Evolutionary conservation across 92 coral and sea anemone genomes (phyloP), one percentile per base, ranked within the genome.

Genomic region (Chrysogorgia sp.): DNA sequence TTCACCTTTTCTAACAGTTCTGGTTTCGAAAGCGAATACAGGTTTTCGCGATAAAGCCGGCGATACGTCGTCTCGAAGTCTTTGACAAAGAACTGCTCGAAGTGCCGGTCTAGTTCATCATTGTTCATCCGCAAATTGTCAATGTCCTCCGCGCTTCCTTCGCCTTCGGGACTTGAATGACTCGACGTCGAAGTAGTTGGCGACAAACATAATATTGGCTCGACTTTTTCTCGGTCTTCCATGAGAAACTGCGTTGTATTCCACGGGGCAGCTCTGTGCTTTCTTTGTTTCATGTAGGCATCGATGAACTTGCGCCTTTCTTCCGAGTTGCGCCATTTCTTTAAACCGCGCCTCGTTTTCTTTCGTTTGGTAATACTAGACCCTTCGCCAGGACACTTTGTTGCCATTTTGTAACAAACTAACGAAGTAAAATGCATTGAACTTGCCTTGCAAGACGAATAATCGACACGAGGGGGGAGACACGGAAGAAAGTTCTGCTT

Each of bases 231-330:
- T 64, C 88, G 85, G 60, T 94, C 98, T 82, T 84, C 97, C 89
- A 94, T 94, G 64, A 94, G 81, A 78, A 94, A 94, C 67, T 94
- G 98, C 26, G 98, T 94, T 7, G 98, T 94, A 35, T 94, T 94
- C 81, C 88, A 91, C 10, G 98, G 98, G 29, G 98, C 98, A 34
- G 89, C 87, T 72, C 65, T 72, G 29, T 72, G 79, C 64, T 72
- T 72, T 31, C 79, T 30, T 59, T 52, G 79, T 53, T 72, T 72
- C 79, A 72, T 53, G 52, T 72, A 72, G 2, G 31, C 64, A 50
- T 72, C 33, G 35, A 55, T 72, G 23, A 53, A 72, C 15, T 56
- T 53, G 53, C 52, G 71, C 48, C 21, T 55, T 25, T 53, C 41
- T 21, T 55, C 65, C 55, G 29, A 58, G 28, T 28, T 10, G 10